phyloP scores from a whole-genome alignment of 30 jellyfish, hydroid and myxozoan genomes.

The Turritopsis rubra region DNA sequence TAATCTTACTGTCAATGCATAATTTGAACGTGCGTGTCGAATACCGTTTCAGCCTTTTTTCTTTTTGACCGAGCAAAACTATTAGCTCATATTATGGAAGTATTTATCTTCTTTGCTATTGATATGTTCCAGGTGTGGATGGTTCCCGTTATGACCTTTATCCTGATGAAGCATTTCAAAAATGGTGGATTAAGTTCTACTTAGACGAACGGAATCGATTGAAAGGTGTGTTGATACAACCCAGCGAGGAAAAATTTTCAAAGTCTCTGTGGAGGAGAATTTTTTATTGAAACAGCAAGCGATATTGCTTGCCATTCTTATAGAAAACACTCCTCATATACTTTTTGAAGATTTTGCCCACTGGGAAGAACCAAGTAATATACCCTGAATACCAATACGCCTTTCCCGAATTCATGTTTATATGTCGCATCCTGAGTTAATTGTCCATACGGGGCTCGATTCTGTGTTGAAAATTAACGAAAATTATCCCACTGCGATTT shows the following conservation, averaged over 20 bases:
- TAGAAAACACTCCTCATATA: too few relatives aligned
- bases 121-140: not conserved
- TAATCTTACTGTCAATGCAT: too few relatives aligned
- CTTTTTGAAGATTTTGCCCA: too few relatives aligned
- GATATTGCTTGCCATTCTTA: not conserved
- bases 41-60: not conserved
- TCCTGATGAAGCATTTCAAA: not conserved
- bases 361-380: too few relatives aligned
- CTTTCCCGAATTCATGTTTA: too few relatives aligned
- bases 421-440: too few relatives aligned
- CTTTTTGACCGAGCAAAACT: not conserved
- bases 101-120: not conserved
- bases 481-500: too few relatives aligned
- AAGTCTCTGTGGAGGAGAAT: not conserved
- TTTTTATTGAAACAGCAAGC: not conserved
- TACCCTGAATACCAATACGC: too few relatives aligned
- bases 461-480: too few relatives aligned
- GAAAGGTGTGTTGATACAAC: not conserved
- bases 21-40: too few relatives aligned
- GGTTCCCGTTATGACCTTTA: not conserved
- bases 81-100: not conserved
- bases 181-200: slow-evolving; percentile 14
- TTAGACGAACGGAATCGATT: not conserved
- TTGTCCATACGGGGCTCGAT: too few relatives aligned
- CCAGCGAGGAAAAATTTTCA: not conserved